phyloP scores from a whole-genome alignment of 2,888 invertebrate species.

The Brenthis daphne region DNA sequence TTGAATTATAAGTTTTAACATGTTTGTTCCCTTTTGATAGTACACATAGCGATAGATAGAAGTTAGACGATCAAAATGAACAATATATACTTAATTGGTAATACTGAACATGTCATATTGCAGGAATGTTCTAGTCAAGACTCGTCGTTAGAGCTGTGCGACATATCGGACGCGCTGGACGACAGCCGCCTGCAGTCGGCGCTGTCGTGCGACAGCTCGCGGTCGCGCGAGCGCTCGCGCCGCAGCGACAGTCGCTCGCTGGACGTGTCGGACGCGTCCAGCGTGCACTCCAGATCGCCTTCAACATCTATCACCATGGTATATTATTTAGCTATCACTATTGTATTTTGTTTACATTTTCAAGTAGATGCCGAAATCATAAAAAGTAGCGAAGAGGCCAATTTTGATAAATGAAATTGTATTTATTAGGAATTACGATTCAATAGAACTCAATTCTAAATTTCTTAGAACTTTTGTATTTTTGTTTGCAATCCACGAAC shows the following conservation, averaged over 20 bases:
- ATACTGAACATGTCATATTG: constrained; percentile 42
- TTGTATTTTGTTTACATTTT: constrained; percentile 51
- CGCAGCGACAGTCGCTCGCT: constrained; percentile 75
- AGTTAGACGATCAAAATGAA: neutral
- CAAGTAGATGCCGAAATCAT: no score
- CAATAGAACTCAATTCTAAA: no score
- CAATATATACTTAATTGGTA: neutral
- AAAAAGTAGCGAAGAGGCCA: no score
- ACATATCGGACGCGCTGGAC: constrained; percentile 66
- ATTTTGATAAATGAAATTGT: no score
- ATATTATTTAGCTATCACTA: constrained; percentile 55
- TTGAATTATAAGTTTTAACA: no score
- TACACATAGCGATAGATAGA: neutral
- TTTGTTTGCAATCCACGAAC: no score
- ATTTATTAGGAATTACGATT: no score
- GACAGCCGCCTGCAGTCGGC: constrained; percentile 70
- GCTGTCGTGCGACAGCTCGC: constrained; percentile 70
- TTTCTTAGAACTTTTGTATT: no score
- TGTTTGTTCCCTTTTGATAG: no score
- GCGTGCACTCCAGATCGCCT: constrained; percentile 73
- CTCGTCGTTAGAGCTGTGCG: constrained; percentile 76
- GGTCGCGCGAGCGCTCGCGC: constrained; percentile 71
- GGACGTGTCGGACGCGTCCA: constrained; percentile 74
- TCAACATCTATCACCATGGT: constrained; percentile 77
- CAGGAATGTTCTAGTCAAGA: constrained; percentile 82